These are phyloP conservation scores for Dasyornis broadbenti DNA, from an alignment of 2,113 vertebrate genomes.

Conservation along the genomic window DNA sequence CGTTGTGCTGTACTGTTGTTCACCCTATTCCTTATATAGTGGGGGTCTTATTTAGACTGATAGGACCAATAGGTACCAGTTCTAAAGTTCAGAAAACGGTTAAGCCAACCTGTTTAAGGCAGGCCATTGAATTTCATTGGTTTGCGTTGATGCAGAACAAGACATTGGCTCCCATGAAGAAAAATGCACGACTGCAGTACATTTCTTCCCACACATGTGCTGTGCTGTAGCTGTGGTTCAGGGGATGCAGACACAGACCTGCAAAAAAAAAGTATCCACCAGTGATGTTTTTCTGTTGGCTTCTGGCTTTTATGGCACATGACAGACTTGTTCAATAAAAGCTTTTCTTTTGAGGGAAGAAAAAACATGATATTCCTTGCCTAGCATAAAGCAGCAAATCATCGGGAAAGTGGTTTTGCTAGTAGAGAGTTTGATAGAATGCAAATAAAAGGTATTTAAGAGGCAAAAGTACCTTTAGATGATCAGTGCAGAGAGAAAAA, in stretches of 20 bases:
- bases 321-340: not conserved
- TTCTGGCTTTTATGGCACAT: not conserved
- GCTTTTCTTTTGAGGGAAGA: not conserved
- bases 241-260: not conserved
- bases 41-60: not conserved
- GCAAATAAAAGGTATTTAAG: not conserved
- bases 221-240: not conserved
- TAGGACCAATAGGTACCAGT: not conserved
- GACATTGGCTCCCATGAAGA: not conserved
- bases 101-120: not conserved
- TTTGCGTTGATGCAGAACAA: not conserved
- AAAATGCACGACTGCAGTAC: not conserved
- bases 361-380: not conserved
- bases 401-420: not conserved
- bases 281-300: not conserved
- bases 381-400: not conserved
- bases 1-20: not conserved
- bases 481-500: not conserved
- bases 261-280: not conserved
- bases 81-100: not conserved
- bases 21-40: not conserved
- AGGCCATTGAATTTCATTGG: not conserved
- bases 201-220: fast-evolving
- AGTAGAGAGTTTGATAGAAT: not conserved
- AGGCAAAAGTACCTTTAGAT: not conserved